These are phyloP conservation scores for Centruroides sculpturatus DNA, from an alignment of 1,140 invertebrate genomes.

Conservation along the genomic window DNA sequence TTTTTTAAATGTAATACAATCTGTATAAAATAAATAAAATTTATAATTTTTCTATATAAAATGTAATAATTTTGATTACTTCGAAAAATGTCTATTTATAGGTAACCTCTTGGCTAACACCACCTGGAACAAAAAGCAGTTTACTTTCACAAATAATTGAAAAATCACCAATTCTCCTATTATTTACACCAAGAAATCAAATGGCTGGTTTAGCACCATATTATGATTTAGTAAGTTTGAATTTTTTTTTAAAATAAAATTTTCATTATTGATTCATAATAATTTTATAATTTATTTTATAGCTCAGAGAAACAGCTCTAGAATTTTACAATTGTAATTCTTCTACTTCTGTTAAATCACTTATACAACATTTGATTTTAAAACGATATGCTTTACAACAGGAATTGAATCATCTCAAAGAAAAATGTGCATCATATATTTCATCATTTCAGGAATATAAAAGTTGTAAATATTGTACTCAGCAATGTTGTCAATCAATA, in stretches of 20 bases:
- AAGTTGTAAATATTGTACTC: background rate
- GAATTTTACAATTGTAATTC: conserved; percentile 25
- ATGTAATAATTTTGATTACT: too few relatives aligned
- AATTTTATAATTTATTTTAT: background rate
- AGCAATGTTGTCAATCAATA: conserved; percentile 5
- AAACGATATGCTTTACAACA: conserved; percentile 15
- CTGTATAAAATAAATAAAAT: too few relatives aligned
- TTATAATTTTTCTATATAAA: too few relatives aligned
- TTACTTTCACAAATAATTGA: conserved; percentile 22
- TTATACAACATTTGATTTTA: conserved; percentile 16
- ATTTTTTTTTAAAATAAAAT: conserved; percentile 2
- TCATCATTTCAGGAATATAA: too few relatives aligned
- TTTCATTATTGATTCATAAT: too few relatives aligned
- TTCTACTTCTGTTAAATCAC: conserved; percentile 12
- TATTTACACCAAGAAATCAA: conserved; percentile 26
- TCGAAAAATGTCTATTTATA: background rate
- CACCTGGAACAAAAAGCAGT: conserved; percentile 26
- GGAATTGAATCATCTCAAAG: conserved; percentile 14
- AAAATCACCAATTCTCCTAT: conserved; percentile 23
- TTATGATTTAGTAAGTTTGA: conserved; percentile 23
- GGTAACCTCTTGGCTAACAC: conserved; percentile 22
- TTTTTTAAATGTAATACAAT: too few relatives aligned
- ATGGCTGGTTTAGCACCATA: conserved; percentile 22
- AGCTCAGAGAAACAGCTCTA: conserved; percentile 26
- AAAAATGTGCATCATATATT: conserved; percentile 13